These are phyloP conservation scores for Amblyraja radiata DNA, from an alignment of 2,797 vertebrate species.

Conservation along the genomic window DNA sequence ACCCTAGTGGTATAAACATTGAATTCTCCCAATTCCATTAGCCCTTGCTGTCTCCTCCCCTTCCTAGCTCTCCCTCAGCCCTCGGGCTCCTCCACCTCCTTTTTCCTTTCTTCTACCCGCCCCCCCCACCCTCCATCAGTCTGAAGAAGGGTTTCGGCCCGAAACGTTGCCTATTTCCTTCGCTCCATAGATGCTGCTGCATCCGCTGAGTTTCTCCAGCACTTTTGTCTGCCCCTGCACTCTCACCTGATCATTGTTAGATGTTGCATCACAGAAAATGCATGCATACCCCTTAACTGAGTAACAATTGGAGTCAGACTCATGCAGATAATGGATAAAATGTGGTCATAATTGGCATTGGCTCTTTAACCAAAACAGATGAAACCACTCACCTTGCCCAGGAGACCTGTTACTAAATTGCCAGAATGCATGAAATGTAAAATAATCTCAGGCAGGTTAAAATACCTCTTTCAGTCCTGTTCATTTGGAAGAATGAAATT, in stretches of 20 bases:
- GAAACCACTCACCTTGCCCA: neutral
- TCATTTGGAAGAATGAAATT: neutral
- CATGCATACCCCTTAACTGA: conserved; percentile 1
- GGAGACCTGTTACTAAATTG: neutral
- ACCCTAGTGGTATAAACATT: too few relatives aligned
- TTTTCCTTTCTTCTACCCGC: too few relatives aligned
- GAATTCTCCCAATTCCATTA: too few relatives aligned
- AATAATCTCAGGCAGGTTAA: neutral
- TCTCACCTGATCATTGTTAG: neutral
- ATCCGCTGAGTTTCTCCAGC: too few relatives aligned
- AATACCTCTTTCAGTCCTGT: neutral
- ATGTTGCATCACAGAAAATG: conserved; percentile 1
- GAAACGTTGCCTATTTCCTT: too few relatives aligned
- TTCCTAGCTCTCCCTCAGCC: too few relatives aligned
- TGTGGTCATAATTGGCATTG: neutral
- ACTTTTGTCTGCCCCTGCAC: too few relatives aligned
- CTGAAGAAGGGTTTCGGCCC: too few relatives aligned
- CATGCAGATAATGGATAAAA: neutral
- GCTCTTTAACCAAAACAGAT: conserved; percentile 12
- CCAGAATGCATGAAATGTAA: neutral
- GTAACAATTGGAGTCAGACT: neutral
- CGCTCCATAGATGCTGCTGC: too few relatives aligned
- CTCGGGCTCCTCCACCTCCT: too few relatives aligned
- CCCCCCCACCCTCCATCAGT: too few relatives aligned
- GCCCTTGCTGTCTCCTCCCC: too few relatives aligned